phyloP scores from a whole-genome alignment of 2,797 vertebrate species.

The Iguana delicatissima region DNA sequence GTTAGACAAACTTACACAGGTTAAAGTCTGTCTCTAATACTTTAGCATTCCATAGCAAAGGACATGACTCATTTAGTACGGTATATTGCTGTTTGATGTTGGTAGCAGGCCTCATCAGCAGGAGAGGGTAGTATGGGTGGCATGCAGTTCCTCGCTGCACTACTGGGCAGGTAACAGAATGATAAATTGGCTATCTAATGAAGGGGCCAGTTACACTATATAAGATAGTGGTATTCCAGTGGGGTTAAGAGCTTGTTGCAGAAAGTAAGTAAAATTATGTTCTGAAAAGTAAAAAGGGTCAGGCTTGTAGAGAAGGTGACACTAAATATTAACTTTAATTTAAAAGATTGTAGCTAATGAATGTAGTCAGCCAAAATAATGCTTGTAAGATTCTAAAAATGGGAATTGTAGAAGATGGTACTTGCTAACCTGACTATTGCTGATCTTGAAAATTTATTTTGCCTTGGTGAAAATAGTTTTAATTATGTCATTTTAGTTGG shows the following conservation, averaged over 20 bases:
- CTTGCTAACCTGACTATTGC: background rate
- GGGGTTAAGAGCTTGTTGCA: background rate
- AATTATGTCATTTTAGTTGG: no score
- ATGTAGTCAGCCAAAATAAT: background rate
- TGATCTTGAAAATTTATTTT: background rate
- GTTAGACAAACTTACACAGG: constrained; percentile 97
- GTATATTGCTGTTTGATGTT: background rate
- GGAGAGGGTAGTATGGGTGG: background rate
- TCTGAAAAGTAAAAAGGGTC: background rate
- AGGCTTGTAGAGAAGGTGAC: background rate
- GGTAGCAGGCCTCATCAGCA: background rate
- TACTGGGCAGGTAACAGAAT: background rate
- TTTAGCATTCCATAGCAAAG: background rate
- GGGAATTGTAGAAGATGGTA: background rate
- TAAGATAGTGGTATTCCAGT: background rate
- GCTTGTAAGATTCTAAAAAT: background rate
- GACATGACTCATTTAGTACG: background rate
- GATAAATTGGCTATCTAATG: background rate
- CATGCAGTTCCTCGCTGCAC: background rate
- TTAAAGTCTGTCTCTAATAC: constrained; percentile 60
- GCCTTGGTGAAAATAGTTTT: background rate
- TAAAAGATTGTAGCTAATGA: background rate
- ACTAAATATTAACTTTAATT: background rate
- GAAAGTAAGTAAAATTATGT: background rate
- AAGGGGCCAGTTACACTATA: background rate